Percentiles rank a stretch among this genome's conserved stretches.
Conservation (phyloP, 2,888 invertebrate species). For the Drosophila histrio region DNA sequence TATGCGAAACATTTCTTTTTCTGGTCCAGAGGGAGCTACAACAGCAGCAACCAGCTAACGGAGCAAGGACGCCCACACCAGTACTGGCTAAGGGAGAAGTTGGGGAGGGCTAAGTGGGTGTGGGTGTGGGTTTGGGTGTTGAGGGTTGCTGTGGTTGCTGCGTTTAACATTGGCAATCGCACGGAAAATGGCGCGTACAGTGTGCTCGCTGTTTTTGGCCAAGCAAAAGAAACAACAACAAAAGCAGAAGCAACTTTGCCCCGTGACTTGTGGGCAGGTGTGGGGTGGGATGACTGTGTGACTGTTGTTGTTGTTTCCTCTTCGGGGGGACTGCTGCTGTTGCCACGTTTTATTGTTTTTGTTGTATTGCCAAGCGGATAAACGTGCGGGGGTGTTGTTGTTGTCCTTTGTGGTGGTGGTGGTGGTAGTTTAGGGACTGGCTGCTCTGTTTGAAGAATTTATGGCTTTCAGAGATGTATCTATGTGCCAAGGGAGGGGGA, state of each 20-base stretch:
- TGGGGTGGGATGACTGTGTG: conserved; percentile 3
- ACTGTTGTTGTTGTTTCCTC: conserved; percentile 6
- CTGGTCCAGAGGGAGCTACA: conserved; percentile 74
- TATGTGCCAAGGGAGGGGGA: conserved; percentile 39
- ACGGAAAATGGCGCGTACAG: conserved; percentile 79
- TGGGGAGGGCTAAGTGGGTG: neutral
- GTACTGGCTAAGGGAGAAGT: neutral
- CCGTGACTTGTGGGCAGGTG: conserved; percentile 72
- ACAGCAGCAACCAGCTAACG: conserved; percentile 40
- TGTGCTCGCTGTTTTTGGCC: conserved; percentile 69
- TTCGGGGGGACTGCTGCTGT: conserved; percentile 29
- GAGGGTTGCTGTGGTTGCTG: conserved; percentile 65
- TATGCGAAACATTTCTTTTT: conserved; percentile 85
- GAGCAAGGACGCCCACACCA: conserved; percentile 66
- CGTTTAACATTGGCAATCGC: conserved; percentile 76
- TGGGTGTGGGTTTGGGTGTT: conserved; percentile 20
- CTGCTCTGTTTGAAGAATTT: conserved; percentile 78
- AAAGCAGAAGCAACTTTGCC: conserved; percentile 47
- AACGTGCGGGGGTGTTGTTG: conserved; percentile 2
- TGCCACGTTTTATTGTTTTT: conserved; percentile 77
- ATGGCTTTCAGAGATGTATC: conserved; percentile 80
- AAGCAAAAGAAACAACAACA: conserved; percentile 40
- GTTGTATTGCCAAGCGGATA: conserved; percentile 73
- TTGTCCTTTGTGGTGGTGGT: neutral
- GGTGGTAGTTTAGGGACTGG: conserved; percentile 64